Base-by-base conservation (phyloP, 92 coral and sea anemone species). In the Heliopora coerulea region DNA sequence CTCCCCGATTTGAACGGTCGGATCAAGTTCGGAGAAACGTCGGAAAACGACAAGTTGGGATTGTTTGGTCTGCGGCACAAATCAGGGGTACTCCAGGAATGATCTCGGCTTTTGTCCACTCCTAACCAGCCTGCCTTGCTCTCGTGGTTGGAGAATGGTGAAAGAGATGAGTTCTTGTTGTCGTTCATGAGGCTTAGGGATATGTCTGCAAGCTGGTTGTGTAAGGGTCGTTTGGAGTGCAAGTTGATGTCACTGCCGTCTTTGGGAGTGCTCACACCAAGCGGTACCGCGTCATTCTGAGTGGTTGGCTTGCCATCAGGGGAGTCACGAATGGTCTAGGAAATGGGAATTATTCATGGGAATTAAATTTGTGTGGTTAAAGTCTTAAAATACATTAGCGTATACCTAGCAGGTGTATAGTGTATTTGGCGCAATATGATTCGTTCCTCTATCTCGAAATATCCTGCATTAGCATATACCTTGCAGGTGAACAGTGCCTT, bases 221-320 rank as follows among this genome's bases (percentile, higher is more conserved):
- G 31, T 33, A 49, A 5, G 72, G 48, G 20, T 40, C 27, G 34
- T 54, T 14, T 25, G 72, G 31, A 15, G 50, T 54, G 13, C 30
- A 23, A 79, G 67, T 10, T 69, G 40, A 17, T 57, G 65, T 61
- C 66, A 79, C 60, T 80, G 25, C 37, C 48, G 1, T 61, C 81
- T 39, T 35, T 27, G 11, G 56, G 63, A 13, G 72, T 68, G 69
- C 54, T 69, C 0, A 69, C 46, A 8, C 62, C 60, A 2, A 69
- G 0, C 4, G 76, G 76, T 1, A 52, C 49, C 31, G 86, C 88
- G 31, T 83, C 88, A 29, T 79, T 37, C 10, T 79, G 88, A 44
- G 64, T 78, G 0, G 67, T 79, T 3, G 96, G 96, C 31, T 78
- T 89, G 23, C 97, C 97, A 65, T 93, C 98, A 10, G 98, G 96